Conservation (phyloP, 2,888 invertebrate genomes). For the Hipparchia semele region DNA sequence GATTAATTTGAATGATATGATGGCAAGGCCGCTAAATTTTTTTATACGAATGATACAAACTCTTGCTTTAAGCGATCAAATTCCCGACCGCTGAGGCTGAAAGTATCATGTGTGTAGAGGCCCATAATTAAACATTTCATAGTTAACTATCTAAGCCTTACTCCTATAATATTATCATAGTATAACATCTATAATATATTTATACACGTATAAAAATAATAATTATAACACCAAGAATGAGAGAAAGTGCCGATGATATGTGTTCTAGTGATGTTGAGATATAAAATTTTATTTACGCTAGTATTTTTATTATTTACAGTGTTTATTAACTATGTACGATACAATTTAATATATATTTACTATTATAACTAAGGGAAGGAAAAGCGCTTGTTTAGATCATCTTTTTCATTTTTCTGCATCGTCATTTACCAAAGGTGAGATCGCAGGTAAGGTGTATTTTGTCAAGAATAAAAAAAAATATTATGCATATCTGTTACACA, state of each 20-base stretch:
- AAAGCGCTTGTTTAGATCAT: slow-evolving; percentile 28
- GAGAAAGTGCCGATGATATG: slow-evolving; percentile 80
- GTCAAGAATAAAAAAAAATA: too few species aligned
- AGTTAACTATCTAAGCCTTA: slow-evolving; percentile 50
- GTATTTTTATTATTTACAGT: slow-evolving; percentile 36
- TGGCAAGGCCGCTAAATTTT: too few species aligned
- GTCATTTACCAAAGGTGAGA: too few species aligned
- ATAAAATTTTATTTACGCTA: slow-evolving; percentile 56
- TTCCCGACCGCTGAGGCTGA: not conserved
- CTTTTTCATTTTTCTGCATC: not conserved
- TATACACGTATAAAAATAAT: slow-evolving; percentile 56
- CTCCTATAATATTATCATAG: slow-evolving; percentile 36
- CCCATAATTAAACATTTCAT: slow-evolving; percentile 42
- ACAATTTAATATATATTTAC: slow-evolving; percentile 21
- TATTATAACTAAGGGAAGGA: slow-evolving; percentile 7
- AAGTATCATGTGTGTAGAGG: slow-evolving; percentile 19
- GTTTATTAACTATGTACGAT: slow-evolving; percentile 23
- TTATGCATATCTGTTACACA: too few species aligned
- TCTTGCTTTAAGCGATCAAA: not conserved
- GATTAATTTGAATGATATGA: too few species aligned
- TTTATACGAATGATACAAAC: too few species aligned
- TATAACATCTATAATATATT: slow-evolving; percentile 29
- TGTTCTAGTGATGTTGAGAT: slow-evolving; percentile 72
- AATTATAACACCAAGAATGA: slow-evolving; percentile 71
- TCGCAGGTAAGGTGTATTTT: too few species aligned